Conservation (phyloP, 2,113 vertebrate genomes). For the Hippocampus barbouri region DNA sequence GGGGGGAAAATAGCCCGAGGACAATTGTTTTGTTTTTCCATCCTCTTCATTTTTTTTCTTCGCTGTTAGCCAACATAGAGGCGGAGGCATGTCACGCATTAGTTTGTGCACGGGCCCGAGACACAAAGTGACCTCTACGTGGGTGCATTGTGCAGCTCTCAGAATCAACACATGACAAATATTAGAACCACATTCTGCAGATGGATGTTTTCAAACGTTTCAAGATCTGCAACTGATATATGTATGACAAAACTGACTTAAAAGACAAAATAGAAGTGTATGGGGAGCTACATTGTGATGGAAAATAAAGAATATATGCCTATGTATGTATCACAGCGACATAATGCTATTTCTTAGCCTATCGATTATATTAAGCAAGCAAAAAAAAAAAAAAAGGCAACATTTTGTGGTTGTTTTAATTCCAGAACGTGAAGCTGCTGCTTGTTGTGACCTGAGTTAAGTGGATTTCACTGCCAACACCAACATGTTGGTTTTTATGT, state of each 20-base stretch:
- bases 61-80: not conserved
- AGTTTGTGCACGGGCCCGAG: not conserved
- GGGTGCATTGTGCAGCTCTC: constrained; percentile 4
- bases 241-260: not conserved
- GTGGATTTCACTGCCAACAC: too few species aligned
- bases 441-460: too few species aligned
- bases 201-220: constrained; percentile 16
- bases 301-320: too few species aligned
- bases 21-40: not conserved
- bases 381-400: too few species aligned
- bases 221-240: constrained; percentile 6
- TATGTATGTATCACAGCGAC: too few species aligned
- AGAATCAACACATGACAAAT: constrained; percentile 15
- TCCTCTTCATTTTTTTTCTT: not conserved
- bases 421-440: too few species aligned
- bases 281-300: too few species aligned
- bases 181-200: constrained; percentile 28
- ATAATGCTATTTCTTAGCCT: too few species aligned
- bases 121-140: not conserved
- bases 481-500: too few species aligned
- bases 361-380: too few species aligned
- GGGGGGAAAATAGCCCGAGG: not conserved
- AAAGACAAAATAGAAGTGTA: not conserved
- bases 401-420: too few species aligned
- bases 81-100: not conserved